Conservation (phyloP, 2,797 vertebrate species). For the Lindbergichthys nudifrons region DNA sequence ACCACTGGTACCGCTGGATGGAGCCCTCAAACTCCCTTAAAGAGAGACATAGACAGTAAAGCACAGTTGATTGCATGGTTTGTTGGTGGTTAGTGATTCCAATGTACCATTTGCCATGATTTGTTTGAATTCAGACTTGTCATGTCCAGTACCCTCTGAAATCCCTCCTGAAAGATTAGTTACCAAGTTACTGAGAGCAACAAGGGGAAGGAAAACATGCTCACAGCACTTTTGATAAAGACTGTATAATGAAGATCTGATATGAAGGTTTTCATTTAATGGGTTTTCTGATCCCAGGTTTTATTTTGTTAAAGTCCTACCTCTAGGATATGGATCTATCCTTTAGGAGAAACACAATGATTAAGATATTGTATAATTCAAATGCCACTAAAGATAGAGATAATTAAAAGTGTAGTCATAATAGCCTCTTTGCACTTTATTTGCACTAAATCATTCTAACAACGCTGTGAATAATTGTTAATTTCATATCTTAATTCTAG, state of each 20-base stretch:
- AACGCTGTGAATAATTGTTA: not conserved
- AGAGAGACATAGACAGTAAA: slow-evolving; percentile 21
- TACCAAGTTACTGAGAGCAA: not conserved
- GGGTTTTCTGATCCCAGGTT: not conserved
- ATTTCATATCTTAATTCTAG: not conserved
- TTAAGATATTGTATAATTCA: not conserved
- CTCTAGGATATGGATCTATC: not conserved
- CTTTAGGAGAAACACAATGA: not conserved
- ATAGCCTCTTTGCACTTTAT: not conserved
- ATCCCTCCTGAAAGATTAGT: slow-evolving; percentile 17
- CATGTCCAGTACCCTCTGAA: slow-evolving; percentile 31
- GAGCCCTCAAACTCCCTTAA: slow-evolving; percentile 90
- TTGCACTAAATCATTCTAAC: not conserved
- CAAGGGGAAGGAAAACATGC: not conserved
- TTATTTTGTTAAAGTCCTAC: slow-evolving; percentile 1
- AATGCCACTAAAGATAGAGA: slow-evolving; percentile 1
- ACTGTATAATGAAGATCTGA: slow-evolving; percentile 7
- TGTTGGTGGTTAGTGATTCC: not conserved
- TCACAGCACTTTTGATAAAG: not conserved
- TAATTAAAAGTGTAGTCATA: not conserved
- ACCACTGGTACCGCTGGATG: slow-evolving; percentile 88
- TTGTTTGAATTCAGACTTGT: slow-evolving; percentile 29
- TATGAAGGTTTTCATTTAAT: not conserved
- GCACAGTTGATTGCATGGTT: slow-evolving; percentile 20
- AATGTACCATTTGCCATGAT: slow-evolving; percentile 22